These are phyloP conservation scores for Orientallactaga sibirica DNA, from an alignment of 2,797 vertebrate species.

Conservation along the genomic window DNA sequence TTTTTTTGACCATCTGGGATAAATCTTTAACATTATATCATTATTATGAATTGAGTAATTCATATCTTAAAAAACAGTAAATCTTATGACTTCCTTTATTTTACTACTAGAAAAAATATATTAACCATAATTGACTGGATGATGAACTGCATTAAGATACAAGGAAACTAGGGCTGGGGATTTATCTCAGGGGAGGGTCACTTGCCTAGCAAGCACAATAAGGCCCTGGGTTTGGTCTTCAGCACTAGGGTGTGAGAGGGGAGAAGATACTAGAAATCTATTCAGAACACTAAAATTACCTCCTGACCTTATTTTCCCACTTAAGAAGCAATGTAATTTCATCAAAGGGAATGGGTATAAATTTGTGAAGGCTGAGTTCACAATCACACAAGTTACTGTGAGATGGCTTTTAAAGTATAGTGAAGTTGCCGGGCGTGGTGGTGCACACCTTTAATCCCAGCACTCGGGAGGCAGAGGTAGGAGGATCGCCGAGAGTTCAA, in stretches of 20 bases:
- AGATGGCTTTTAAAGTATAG: conserved; percentile 47
- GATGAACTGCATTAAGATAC: conserved; percentile 10
- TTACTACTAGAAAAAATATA: conserved; percentile 18
- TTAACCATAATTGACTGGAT: neutral
- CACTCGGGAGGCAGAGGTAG: too few species aligned
- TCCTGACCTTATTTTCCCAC: neutral
- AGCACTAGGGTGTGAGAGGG: too few species aligned
- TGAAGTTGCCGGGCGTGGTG: neutral
- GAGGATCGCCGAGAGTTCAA: too few species aligned
- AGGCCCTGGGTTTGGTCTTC: too few species aligned
- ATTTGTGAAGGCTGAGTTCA: neutral
- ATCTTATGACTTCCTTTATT: conserved; percentile 40
- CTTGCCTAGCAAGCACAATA: too few species aligned
- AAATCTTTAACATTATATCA: conserved; percentile 31
- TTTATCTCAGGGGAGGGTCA: too few species aligned
- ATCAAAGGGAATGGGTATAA: neutral
- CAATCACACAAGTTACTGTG: neutral
- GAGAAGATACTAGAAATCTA: neutral
- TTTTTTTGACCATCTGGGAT: conserved; percentile 34
- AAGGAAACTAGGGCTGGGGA: neutral
- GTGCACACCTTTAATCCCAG: too few species aligned
- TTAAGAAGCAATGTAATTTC: neutral
- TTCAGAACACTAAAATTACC: neutral
- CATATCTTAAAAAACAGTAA: conserved; percentile 52
- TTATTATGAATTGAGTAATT: conserved; percentile 37